Conservation (phyloP, 2,113 vertebrate genomes). For the Anarhynchus alexandrinus region DNA sequence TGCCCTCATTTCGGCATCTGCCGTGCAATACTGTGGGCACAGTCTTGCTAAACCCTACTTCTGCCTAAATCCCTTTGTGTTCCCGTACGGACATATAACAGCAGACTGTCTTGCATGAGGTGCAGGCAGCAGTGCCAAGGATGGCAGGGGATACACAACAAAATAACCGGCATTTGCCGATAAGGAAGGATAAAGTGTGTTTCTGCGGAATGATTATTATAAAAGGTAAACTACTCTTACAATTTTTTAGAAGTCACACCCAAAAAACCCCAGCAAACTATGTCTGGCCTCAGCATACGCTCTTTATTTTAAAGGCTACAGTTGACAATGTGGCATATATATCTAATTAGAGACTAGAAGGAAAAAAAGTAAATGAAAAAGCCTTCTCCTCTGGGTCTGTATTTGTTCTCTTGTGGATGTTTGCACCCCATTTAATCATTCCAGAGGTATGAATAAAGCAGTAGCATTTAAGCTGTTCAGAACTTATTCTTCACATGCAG, state of each 20-base stretch:
- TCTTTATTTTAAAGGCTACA: not conserved
- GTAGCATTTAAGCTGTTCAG: not conserved
- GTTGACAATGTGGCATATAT: not conserved
- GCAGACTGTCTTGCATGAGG: not conserved
- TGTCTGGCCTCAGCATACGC: not conserved
- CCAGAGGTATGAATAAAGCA: not conserved
- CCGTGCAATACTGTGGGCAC: fast-evolving
- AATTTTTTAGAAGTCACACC: not conserved
- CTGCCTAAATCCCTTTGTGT: not conserved
- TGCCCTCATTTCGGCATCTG: fast-evolving
- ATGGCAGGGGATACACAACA: not conserved
- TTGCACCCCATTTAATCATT: not conserved
- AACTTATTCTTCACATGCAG: not conserved
- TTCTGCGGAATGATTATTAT: not conserved
- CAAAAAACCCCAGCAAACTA: not conserved
- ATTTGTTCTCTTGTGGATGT: not conserved
- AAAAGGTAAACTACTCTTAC: not conserved
- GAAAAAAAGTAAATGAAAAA: not conserved
- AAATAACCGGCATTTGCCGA: not conserved
- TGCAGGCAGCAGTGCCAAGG: not conserved
- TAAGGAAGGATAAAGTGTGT: not conserved
- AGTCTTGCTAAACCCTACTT: not conserved
- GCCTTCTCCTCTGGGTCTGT: not conserved
- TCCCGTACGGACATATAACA: not conserved
- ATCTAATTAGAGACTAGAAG: not conserved